These are phyloP conservation scores for Lindbergichthys nudifrons DNA, from an alignment of 2,797 vertebrate species.

Conservation along the genomic window DNA sequence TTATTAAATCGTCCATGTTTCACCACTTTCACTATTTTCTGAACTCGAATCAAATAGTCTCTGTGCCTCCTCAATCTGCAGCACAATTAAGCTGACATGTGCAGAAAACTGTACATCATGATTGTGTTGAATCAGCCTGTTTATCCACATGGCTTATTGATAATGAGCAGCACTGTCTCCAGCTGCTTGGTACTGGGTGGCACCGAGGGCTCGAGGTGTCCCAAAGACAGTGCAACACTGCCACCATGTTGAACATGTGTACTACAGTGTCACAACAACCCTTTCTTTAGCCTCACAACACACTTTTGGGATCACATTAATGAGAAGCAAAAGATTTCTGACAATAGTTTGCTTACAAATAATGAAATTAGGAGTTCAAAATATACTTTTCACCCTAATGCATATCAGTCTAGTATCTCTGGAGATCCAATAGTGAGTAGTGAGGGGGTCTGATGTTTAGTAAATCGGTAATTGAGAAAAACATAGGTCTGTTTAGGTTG, in stretches of 20 bases:
- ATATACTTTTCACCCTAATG: background rate
- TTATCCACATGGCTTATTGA: conserved; percentile 32
- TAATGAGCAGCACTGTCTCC: conserved; percentile 56
- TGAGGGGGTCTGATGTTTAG: conserved; percentile 34
- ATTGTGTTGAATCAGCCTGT: conserved; percentile 32
- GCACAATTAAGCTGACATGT: conserved; percentile 1
- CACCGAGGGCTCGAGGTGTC: conserved; percentile 41
- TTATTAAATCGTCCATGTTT: conserved; percentile 21
- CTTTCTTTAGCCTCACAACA: conserved; percentile 20
- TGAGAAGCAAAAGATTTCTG: background rate
- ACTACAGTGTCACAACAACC: conserved; percentile 64
- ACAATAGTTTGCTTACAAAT: background rate
- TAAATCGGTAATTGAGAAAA: conserved; percentile 28
- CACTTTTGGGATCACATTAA: conserved; percentile 10
- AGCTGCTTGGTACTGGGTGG: conserved; percentile 59
- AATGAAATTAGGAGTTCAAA: background rate
- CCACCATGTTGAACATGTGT: conserved; percentile 76
- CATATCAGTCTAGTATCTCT: background rate
- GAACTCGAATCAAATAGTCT: conserved; percentile 10
- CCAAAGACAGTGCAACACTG: conserved; percentile 80
- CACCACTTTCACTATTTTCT: conserved; percentile 9
- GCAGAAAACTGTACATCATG: background rate
- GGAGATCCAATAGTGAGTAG: background rate
- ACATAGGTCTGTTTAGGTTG: conserved; percentile 27
- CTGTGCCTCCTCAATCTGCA: conserved; percentile 12